Evolutionary conservation across 2,888 invertebrate species (phyloP), one percentile per base, ranked within the genome.

Genomic region (Cryptus armator): DNA sequence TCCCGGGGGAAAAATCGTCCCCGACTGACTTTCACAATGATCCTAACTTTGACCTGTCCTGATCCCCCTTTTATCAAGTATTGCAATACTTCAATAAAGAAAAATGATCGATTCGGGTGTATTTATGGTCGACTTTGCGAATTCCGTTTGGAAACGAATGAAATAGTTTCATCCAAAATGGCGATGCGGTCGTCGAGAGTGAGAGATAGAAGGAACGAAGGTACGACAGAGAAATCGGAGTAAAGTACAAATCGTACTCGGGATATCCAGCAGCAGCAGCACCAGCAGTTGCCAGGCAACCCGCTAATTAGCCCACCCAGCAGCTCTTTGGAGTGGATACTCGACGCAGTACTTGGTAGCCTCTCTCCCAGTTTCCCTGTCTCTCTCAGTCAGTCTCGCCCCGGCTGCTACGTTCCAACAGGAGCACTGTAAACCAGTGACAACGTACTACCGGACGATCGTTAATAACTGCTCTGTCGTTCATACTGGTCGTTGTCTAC

Each of bases 221-320:
- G 71, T 59, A 72, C 76, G 82, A 86, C 80, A 82, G 51, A 80
- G 74, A 81, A 85, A 85, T 85, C 84, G 56, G 84, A 85, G 84
- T 75, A 85, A 85, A 81, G 81, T 81, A 75, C 84, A 78, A 84
- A 77, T 81, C 72, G 81, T 71, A 78, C 82, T 81, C 72, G 67
- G 77, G 76, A 79, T 72, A 76, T 70, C 53, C 84, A 70, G 77
- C 70, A 59, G 53, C 59, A 29, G 59, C 71, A 76, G 81, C 32
- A 51, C 32, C 16, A 59, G 76, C 74, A 84, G 93, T 93, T 93
- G 91, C 93, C 91, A 91, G 90, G 93, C 93, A 93, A 93, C 93
- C 91, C 91, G 92, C 92, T 93, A 93, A 93, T 93, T 93, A 93
- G 93, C 93, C 93, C 93, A 93, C 91, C 92, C 93, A 91, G 92